These are phyloP conservation scores for Eleginops maclovinus DNA, from an alignment of 2,113 vertebrate genomes.

Conservation along the genomic window DNA sequence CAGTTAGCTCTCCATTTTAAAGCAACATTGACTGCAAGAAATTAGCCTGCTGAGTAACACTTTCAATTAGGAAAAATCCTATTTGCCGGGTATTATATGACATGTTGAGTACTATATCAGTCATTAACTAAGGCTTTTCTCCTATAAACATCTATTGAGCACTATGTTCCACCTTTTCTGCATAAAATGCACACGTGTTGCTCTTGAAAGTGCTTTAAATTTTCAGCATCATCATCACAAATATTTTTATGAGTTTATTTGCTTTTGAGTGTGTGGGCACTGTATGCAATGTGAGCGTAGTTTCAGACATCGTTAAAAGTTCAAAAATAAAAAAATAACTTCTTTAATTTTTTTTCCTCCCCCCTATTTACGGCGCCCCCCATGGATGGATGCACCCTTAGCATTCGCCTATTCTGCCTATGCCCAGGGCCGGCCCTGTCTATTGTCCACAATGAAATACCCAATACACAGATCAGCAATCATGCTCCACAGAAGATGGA, in stretches of 20 bases:
- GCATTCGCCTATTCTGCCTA: too few species aligned
- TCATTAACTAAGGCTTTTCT: constrained; percentile 39
- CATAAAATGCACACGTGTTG: constrained; percentile 9
- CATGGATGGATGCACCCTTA: too few species aligned
- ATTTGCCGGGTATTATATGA: constrained; percentile 46
- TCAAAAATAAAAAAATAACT: too few species aligned
- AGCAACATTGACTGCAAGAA: not conserved
- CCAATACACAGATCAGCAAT: too few species aligned
- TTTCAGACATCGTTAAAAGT: too few species aligned
- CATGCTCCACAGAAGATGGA: too few species aligned
- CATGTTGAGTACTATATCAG: constrained; percentile 29
- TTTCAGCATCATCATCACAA: not conserved
- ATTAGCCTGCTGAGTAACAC: constrained; percentile 11
- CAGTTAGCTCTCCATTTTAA: constrained; percentile 13
- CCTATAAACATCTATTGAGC: not conserved
- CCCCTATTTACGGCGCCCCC: too few species aligned
- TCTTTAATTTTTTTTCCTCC: too few species aligned
- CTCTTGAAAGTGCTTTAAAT: not conserved
- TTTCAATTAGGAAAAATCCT: constrained; percentile 51
- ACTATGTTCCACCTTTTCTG: not conserved
- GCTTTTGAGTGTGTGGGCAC: too few species aligned
- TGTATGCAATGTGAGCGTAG: too few species aligned
- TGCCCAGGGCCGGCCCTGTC: too few species aligned
- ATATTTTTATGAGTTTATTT: not conserved
- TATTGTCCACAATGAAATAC: too few species aligned